Evolutionary conservation across 1,140 invertebrate genomes (phyloP), one percentile per base, ranked within the genome.

Genomic region (Melipona quadrifasciata): DNA sequence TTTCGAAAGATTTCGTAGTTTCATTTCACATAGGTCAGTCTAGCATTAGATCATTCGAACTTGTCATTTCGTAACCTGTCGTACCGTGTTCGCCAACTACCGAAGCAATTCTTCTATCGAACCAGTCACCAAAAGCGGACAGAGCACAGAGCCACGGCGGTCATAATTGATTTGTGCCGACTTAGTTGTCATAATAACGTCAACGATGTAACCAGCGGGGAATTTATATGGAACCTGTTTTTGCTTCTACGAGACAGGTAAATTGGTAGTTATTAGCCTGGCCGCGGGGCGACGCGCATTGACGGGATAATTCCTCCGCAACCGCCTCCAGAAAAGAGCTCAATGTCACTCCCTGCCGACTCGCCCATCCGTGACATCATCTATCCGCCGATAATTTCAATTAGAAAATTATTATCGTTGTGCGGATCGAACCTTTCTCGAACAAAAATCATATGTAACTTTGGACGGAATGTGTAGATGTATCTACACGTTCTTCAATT

Each of bases 161-260:
- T 77, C 83, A 78, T 90, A 90, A 92, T 92, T 91, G 89, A 91
- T 92, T 91, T 88, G 88, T 83, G 86, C 82, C 86, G 80, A 90
- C 80, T 87, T 91, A 82, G 90, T 91, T 91, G 91, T 92, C 90
- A 92, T 91, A 91, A 91, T 91, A 91, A 90, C 82, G 85, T 86
- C 74, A 72, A 80, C 61, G 84, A 57, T 65, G 82, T 89, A 90
- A 92, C 89, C 89, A 90, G 70, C 80, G 47, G 78, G 73, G 84
- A 93, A 93, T 93, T 93, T 92, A 93, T 93, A 89, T 75, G 75
- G 84, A 92, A 93, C 92, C 92, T 90, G 91, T 93, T 92, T 83
- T 90, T 76, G 85, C 87, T 84, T 70, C 83, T 55, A 57, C 72
- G 89, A 88, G 92, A 92, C 92, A 91, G 87, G 90, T 92, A 93